Evolutionary conservation across 2,113 vertebrate species (phyloP), one percentile per base, ranked within the genome.

Genomic region (Chlorodrepanis virens): DNA sequence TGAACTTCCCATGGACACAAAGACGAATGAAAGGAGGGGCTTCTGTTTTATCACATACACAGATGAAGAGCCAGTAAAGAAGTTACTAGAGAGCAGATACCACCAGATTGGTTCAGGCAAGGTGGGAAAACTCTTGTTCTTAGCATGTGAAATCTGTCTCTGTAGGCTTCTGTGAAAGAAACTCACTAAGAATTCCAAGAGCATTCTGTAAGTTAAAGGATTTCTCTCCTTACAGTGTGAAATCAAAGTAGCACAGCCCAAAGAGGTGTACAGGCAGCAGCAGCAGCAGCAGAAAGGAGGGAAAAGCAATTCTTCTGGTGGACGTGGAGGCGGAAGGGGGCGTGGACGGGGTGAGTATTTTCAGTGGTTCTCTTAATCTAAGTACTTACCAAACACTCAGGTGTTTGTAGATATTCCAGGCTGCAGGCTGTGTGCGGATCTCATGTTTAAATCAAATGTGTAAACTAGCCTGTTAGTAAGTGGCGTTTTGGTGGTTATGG

Each of bases 231-330:
- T 50, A 59, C 89, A 99, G 99, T 99, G 99, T 97, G 99, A 99
- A 97, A 98, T 99, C 80, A 99, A 99, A 98, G 99, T 99, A 94
- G 99, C 99, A 79, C 98, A 99, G 83, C 98, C 99, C 72, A 99
- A 99, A 97, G 99, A 99, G 83, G 98, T 99, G 5, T 99, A 99
- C 96, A 98, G 98, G 85, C 98, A 98, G 53, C 98, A 99, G 69
- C 99, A 99, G 63, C 98, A 99, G 61, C 98, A 98, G 61, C 98
- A 98, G 37, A 98, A 98, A 94, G 98, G 98, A 91, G 97, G 98
- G 47, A 98, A 98, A 95, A 98, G 97, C 50, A 98, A 98, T 68
- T 42, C 98, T 2, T 86, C 98, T 94, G 96, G 97, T 53, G 98
- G 98, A 40, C 93, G 98, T 93, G 98, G 98, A 87, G 98, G 98